Conservation (phyloP, 2,113 vertebrate species). For the Globicephala melas region DNA sequence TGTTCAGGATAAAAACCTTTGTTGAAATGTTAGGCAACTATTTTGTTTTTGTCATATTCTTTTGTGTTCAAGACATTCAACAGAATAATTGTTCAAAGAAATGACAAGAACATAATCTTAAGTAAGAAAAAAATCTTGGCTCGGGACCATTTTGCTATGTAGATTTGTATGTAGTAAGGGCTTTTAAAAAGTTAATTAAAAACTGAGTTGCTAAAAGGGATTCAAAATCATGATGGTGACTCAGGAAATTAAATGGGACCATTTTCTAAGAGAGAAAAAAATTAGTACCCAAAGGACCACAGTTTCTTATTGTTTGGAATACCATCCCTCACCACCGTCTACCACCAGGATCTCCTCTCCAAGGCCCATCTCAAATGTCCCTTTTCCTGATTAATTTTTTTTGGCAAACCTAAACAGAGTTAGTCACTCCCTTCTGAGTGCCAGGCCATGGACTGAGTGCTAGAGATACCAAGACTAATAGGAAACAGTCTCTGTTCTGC, state of each 20-base stretch:
- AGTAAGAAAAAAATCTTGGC: conserved; percentile 30
- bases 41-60: conserved; percentile 53
- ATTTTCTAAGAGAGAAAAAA: background rate
- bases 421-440: background rate
- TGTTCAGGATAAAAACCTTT: conserved; percentile 34
- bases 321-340: background rate
- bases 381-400: background rate
- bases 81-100: conserved; percentile 35
- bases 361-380: background rate
- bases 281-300: background rate
- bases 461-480: background rate
- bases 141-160: conserved; percentile 33
- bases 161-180: background rate
- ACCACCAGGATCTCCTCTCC: background rate
- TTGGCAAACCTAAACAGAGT: background rate
- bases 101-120: conserved; percentile 58
- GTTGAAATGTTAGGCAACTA: conserved; percentile 53
- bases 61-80: conserved; percentile 18
- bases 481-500: background rate
- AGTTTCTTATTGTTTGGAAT: background rate
- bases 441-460: background rate
- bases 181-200: conserved; percentile 66
- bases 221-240: conserved; percentile 55
- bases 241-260: conserved; percentile 10
- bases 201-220: conserved; percentile 53